Percentiles rank a stretch among this genome's conserved stretches.
Conservation (phyloP, 2,888 invertebrate species). For the Sepioteuthis lessoniana region DNA sequence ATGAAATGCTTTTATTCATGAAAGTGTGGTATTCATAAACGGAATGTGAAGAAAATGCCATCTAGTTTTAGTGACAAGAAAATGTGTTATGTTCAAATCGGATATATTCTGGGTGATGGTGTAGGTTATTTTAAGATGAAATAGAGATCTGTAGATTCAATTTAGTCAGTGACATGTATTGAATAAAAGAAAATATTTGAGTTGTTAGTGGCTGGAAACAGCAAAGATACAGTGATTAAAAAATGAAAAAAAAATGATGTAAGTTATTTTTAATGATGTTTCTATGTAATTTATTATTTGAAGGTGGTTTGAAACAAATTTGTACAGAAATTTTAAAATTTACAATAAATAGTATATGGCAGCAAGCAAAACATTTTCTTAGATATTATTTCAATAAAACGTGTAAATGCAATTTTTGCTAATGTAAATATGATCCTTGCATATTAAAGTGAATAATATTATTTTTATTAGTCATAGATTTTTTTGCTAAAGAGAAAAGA, state of each 20-base stretch:
- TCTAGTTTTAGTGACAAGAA: not conserved
- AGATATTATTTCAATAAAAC: not conserved
- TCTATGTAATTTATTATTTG: not conserved
- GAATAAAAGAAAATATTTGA: not conserved
- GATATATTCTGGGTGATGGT: slow-evolving; percentile 11
- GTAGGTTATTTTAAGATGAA: not conserved
- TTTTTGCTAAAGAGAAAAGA: not conserved
- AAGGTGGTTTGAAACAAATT: not conserved
- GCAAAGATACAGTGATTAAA: not conserved
- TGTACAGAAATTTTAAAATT: not conserved
- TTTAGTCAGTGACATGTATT: not conserved
- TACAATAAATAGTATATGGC: not conserved
- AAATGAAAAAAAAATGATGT: not conserved
- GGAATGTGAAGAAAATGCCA: slow-evolving; percentile 19
- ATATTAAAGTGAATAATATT: not conserved
- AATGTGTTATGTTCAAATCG: slow-evolving; percentile 5
- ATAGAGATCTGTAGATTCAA: not conserved
- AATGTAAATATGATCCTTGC: not conserved
- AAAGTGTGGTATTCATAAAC: not conserved
- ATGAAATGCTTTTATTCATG: slow-evolving; percentile 2
- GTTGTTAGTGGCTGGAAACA: not conserved
- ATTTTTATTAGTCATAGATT: not conserved
- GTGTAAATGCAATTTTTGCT: not conserved
- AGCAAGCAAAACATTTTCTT: not conserved
- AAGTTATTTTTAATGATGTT: not conserved